Conservation (phyloP, 2,888 invertebrate species). For the Spisula solida region DNA sequence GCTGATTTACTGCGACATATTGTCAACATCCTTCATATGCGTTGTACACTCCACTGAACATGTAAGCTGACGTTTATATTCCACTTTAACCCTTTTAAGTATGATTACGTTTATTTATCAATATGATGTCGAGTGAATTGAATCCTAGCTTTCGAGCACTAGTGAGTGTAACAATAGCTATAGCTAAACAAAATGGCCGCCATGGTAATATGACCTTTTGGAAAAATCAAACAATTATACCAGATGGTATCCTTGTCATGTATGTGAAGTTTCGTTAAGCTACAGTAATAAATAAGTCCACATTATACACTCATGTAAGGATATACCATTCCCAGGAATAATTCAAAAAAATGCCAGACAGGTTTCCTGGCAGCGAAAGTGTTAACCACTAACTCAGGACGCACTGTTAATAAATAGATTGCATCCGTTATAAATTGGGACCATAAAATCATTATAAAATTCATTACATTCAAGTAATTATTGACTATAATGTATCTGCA, state of each 20-base stretch:
- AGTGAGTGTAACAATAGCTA: neutral
- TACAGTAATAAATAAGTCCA: too few relatives aligned
- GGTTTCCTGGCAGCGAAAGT: too few relatives aligned
- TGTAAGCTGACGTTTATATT: neutral
- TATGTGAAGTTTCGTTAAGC: too few relatives aligned
- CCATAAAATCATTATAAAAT: neutral
- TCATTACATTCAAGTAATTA: too few relatives aligned
- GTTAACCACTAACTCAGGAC: too few relatives aligned
- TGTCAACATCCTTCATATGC: neutral
- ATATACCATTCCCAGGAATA: too few relatives aligned
- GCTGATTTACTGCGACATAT: neutral
- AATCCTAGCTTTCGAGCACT: neutral
- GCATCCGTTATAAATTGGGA: neutral
- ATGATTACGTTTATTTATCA: neutral
- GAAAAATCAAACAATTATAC: too few relatives aligned
- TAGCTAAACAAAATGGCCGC: too few relatives aligned
- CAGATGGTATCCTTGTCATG: too few relatives aligned
- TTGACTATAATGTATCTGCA: too few relatives aligned
- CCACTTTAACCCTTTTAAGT: neutral
- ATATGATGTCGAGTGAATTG: neutral
- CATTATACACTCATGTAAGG: neutral
- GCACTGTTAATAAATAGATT: neutral
- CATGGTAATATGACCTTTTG: too few relatives aligned
- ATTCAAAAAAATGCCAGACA: too few relatives aligned
- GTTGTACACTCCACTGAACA: neutral